Evolutionary conservation across 2,797 vertebrate genomes (phyloP).

Genomic region (Lithobates sylvaticus): DNA sequence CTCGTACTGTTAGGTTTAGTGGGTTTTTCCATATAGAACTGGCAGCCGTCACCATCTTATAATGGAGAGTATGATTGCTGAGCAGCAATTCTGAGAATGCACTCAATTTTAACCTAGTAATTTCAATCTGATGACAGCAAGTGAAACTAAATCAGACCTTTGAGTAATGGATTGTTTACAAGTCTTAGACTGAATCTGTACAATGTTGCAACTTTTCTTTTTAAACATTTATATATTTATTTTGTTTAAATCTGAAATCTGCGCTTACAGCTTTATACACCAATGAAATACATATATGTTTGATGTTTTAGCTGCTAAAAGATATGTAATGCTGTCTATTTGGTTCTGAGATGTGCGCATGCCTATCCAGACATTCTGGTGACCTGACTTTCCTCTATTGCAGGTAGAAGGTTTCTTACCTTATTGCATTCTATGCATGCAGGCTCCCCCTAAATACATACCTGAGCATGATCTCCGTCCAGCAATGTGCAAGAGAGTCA

Average conservation of each 20-base stretch:
- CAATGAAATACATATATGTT: neutral
- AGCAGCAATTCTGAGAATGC: conserved; percentile 4
- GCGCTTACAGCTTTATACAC: neutral
- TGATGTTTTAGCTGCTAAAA: too few species aligned
- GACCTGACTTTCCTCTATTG: too few species aligned
- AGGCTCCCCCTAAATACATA: too few species aligned
- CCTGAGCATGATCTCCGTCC: too few species aligned
- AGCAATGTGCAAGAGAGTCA: too few species aligned
- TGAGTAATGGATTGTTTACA: conserved; percentile 1
- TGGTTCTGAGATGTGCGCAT: too few species aligned
- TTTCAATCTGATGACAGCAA: conserved; percentile 22
- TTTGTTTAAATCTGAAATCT: neutral
- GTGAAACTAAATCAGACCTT: conserved; percentile 6
- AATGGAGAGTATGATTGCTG: conserved; percentile 18
- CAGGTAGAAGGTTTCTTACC: too few species aligned
- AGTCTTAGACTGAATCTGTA: neutral
- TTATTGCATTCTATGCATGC: too few species aligned
- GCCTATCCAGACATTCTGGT: too few species aligned
- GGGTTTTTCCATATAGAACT: conserved; percentile 29
- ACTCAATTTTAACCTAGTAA: conserved; percentile 32
- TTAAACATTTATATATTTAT: conserved; percentile 5
- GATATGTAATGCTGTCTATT: too few species aligned
- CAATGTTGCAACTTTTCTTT: neutral
- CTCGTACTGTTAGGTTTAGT: conserved; percentile 15
- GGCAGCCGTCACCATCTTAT: conserved; percentile 11